A percentile compares a stretch with the other conserved stretches of the same genome.
These are phyloP conservation scores for Lutjanus argentimaculatus DNA, from an alignment of 2,797 vertebrate genomes.

Conservation along the genomic window DNA sequence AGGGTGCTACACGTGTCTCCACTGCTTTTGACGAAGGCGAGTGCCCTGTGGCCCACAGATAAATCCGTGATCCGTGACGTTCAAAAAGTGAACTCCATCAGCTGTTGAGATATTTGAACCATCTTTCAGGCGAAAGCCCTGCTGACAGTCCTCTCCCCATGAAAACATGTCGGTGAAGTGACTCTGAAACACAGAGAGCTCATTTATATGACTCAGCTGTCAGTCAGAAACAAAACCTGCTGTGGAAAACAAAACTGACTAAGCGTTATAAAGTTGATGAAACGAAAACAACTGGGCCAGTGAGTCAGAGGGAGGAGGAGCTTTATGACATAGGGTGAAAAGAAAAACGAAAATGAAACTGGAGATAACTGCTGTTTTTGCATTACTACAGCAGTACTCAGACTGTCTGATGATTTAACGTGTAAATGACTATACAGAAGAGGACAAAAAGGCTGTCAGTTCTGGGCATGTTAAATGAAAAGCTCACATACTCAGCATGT, in stretches of 20 bases:
- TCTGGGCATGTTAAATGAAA: not conserved
- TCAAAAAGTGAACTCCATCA: not conserved
- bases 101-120: fast-evolving
- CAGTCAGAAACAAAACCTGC: slow-evolving; percentile 34
- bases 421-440: too few relatives aligned
- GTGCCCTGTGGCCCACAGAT: slow-evolving; percentile 13
- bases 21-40: slow-evolving; percentile 23
- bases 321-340: not conserved
- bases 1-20: too few relatives aligned
- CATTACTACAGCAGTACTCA: too few relatives aligned
- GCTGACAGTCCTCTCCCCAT: slow-evolving; percentile 50
- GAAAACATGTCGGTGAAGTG: slow-evolving; percentile 22
- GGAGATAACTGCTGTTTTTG: not conserved
- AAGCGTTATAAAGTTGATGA: not conserved
- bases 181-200: not conserved
- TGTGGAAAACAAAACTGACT: slow-evolving; percentile 18
- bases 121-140: slow-evolving; percentile 7
- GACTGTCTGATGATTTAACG: too few relatives aligned
- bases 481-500: not conserved
- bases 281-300: slow-evolving; percentile 3
- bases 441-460: too few relatives aligned
- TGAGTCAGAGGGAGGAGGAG: not conserved
- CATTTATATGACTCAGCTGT: not conserved
- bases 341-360: slow-evolving; percentile 32
- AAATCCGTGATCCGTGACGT: slow-evolving; percentile 17